Conservation (phyloP, 2,113 vertebrate species). For the Cyanistes caeruleus region DNA sequence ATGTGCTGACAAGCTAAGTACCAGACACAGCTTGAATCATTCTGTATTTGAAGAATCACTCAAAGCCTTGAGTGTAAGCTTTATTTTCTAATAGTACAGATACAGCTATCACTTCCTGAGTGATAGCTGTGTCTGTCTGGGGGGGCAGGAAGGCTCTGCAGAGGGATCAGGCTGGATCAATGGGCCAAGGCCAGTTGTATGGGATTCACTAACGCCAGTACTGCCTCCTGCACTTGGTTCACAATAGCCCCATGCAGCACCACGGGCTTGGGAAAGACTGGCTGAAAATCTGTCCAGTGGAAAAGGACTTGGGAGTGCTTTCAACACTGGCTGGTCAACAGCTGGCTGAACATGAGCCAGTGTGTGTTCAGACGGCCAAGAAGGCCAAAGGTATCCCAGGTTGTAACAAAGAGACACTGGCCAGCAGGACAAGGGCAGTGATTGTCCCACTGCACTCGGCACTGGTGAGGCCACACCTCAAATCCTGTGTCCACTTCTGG, state of each 20-base stretch:
- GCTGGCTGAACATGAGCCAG: background rate
- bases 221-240: fast-evolving
- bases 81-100: background rate
- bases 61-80: background rate
- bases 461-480: background rate
- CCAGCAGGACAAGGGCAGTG: background rate
- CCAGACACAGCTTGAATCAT: background rate
- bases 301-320: background rate
- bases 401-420: background rate
- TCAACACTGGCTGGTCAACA: no score
- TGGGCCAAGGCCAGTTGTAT: background rate
- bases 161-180: background rate
- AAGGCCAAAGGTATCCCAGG: background rate
- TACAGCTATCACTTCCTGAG: background rate
- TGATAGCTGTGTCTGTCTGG: background rate
- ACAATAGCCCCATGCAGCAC: background rate
- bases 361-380: background rate
- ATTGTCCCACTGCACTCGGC: background rate
- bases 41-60: background rate
- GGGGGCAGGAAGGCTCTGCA: background rate
- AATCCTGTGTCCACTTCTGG: background rate
- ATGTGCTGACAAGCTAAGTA: background rate
- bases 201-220: background rate
- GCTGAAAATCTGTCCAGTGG: background rate
- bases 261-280: no score